These are phyloP conservation scores for Leptinotarsa haldemani DNA, from an alignment of 2,888 invertebrate genomes.

Conservation along the genomic window DNA sequence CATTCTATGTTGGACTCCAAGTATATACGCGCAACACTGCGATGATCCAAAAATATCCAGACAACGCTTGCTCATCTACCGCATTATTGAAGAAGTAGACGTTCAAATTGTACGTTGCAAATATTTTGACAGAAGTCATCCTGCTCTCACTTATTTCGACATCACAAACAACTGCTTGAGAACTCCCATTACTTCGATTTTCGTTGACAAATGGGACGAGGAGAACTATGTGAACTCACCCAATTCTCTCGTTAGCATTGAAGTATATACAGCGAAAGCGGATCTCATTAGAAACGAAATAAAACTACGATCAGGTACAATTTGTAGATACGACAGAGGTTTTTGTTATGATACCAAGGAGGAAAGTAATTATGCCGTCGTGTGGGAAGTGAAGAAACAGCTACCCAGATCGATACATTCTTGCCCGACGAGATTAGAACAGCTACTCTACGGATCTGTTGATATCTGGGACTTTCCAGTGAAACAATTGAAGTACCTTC, in stretches of 20 bases:
- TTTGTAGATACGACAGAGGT: constrained; percentile 13
- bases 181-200: neutral
- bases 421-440: neutral
- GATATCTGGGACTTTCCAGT: constrained; percentile 6
- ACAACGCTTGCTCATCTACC: constrained; percentile 7
- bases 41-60: neutral
- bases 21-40: neutral
- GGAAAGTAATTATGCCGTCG: neutral
- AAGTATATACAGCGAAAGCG: neutral
- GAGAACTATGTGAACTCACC: neutral
- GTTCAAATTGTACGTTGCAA: constrained; percentile 3
- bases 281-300: constrained; percentile 13
- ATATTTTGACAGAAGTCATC: constrained; percentile 2
- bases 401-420: neutral
- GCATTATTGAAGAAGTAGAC: neutral
- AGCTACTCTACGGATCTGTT: constrained; percentile 3
- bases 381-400: neutral
- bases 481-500: neutral
- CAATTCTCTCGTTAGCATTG: neutral
- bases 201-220: constrained; percentile 4
- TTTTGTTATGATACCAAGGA: constrained; percentile 12
- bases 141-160: neutral
- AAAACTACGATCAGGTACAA: constrained; percentile 3
- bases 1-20: neutral
- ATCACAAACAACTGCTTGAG: neutral